Conservation (phyloP, 2,888 invertebrate genomes). For the Malthinus seriepunctatus region DNA sequence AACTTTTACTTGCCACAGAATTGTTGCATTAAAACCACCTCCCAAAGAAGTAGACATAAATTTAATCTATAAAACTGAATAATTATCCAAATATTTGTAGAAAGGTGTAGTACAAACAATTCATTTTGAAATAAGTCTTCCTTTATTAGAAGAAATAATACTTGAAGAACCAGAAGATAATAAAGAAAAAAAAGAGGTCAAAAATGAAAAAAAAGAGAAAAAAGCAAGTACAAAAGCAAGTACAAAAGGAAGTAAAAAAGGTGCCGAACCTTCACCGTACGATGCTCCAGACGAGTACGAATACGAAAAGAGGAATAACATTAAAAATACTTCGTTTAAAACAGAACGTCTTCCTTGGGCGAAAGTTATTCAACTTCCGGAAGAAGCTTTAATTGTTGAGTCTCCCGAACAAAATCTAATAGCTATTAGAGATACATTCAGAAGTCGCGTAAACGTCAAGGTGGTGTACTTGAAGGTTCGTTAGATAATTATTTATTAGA, state of each 20-base stretch:
- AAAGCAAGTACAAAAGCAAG: constrained; percentile 7
- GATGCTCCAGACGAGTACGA: constrained; percentile 41
- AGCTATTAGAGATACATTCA: constrained; percentile 61
- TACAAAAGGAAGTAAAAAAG: constrained; percentile 15
- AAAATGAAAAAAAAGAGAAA: constrained; percentile 13
- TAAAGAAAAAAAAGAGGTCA: constrained; percentile 36
- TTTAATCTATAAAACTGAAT: not conserved
- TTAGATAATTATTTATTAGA: not conserved
- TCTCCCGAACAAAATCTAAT: constrained; percentile 57
- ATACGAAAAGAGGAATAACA: constrained; percentile 27
- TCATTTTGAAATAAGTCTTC: constrained; percentile 60
- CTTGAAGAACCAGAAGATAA: constrained; percentile 39
- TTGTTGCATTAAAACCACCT: constrained; percentile 60
- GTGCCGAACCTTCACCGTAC: constrained; percentile 32
- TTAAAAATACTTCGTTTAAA: constrained; percentile 56
- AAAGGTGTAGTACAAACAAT: constrained; percentile 51
- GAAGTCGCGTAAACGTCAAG: constrained; percentile 56
- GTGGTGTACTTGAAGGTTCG: constrained; percentile 59
- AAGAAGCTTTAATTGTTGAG: constrained; percentile 56
- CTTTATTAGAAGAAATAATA: constrained; percentile 57
- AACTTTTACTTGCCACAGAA: constrained; percentile 56
- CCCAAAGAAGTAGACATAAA: constrained; percentile 57
- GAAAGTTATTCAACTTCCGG: constrained; percentile 59
- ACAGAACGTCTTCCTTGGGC: constrained; percentile 59
- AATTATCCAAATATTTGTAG: constrained; percentile 32